phyloP scores from a whole-genome alignment of 2,797 vertebrate species.

The Acanthopagrus latus region DNA sequence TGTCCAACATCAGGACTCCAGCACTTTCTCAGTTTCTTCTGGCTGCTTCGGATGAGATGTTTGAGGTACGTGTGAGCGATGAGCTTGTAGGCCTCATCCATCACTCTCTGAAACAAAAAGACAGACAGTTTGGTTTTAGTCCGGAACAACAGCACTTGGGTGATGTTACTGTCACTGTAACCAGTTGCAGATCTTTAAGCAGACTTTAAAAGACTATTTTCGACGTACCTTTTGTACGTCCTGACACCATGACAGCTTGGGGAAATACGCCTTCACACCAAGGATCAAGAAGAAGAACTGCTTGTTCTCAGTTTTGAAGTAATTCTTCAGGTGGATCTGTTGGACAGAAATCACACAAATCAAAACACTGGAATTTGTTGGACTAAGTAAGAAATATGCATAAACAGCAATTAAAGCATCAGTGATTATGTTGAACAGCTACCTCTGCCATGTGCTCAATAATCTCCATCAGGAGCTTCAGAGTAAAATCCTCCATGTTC shows the following conservation, averaged over 20 bases:
- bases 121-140: background rate
- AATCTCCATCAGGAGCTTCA: slow-evolving; percentile 29
- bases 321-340: slow-evolving; percentile 64
- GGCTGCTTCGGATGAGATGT: slow-evolving; percentile 56
- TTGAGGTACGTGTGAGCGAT: slow-evolving; percentile 63
- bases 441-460: slow-evolving; percentile 58
- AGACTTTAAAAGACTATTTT: no score
- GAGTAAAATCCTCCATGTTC: slow-evolving; percentile 43
- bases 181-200: background rate
- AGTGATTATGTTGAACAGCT: background rate
- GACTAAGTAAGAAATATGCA: no score
- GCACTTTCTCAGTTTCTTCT: slow-evolving; percentile 20
- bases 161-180: background rate
- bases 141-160: no score
- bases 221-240: slow-evolving; percentile 45
- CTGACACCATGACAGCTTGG: background rate
- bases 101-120: slow-evolving; percentile 47
- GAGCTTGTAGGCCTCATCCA: slow-evolving; percentile 50
- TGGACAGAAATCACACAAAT: background rate
- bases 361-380: no score
- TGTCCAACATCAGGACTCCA: slow-evolving; percentile 56
- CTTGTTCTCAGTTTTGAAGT: slow-evolving; percentile 55
- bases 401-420: background rate
- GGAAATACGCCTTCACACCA: slow-evolving; percentile 30
- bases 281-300: background rate